phyloP scores from a whole-genome alignment of 1,140 invertebrate species.

The Coenobita brevimanus region DNA sequence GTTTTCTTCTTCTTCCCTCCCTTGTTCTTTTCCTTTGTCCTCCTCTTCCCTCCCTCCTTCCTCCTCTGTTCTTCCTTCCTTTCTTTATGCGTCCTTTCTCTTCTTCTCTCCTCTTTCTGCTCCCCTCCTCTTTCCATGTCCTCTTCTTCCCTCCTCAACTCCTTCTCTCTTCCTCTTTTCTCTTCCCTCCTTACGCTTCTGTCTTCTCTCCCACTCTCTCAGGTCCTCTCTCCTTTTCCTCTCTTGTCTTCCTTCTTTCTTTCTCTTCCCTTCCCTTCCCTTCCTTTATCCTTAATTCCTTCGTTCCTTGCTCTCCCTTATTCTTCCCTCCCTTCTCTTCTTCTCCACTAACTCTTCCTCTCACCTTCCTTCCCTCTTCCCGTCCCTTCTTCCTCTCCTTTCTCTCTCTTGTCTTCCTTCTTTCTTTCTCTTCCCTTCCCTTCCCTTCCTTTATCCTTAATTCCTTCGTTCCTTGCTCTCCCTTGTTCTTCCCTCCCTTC shows the following conservation, averaged over 20 bases:
- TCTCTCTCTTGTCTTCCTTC: neutral
- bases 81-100: neutral
- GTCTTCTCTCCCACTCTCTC: neutral
- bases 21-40: too few species aligned
- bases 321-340: neutral
- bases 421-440: neutral
- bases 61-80: neutral
- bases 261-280: neutral
- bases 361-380: neutral
- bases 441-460: too few species aligned
- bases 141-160: neutral
- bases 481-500: neutral
- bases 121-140: neutral
- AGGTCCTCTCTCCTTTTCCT: neutral
- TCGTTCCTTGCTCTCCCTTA: neutral
- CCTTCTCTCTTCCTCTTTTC: too few species aligned
- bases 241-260: neutral
- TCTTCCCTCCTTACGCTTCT: neutral
- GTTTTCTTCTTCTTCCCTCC: too few species aligned
- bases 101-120: neutral
- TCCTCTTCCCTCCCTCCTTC: neutral
- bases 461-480: neutral
- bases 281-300: neutral
- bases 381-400: neutral
- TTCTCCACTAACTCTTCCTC: neutral